These are phyloP conservation scores for Dipus sagitta DNA, from an alignment of 2,797 vertebrate genomes.

Conservation along the genomic window DNA sequence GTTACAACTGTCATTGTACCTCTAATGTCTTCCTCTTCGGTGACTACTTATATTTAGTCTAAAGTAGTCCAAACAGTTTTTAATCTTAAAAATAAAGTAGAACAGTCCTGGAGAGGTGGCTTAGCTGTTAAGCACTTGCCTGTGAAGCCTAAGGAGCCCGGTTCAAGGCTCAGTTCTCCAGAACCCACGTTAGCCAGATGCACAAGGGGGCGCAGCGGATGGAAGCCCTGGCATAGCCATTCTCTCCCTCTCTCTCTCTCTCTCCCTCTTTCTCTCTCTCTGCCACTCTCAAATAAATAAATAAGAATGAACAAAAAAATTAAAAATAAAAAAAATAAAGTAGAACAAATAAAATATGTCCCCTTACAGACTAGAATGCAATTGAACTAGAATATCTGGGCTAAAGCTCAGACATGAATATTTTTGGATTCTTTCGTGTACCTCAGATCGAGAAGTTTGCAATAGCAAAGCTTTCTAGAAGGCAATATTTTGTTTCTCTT, in stretches of 20 bases:
- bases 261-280: too few species aligned
- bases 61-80: neutral
- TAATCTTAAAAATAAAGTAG: conserved; percentile 5
- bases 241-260: too few species aligned
- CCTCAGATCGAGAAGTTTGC: neutral
- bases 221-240: too few species aligned
- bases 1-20: neutral
- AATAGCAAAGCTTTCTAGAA: neutral
- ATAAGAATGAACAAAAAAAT: too few species aligned
- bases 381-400: neutral
- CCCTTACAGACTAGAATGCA: neutral
- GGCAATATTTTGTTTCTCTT: neutral
- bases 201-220: too few species aligned
- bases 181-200: too few species aligned
- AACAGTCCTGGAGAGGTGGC: too few species aligned
- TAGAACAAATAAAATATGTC: neutral
- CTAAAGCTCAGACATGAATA: neutral
- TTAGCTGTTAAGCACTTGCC: too few species aligned
- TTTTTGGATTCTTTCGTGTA: neutral
- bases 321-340: conserved; percentile 28
- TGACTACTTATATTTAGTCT: neutral
- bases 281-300: too few species aligned
- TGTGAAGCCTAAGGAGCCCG: too few species aligned
- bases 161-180: too few species aligned
- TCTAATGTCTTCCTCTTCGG: neutral